A percentile compares a stretch with the other conserved stretches of the same genome.
phyloP scores from a whole-genome alignment of 2,113 vertebrate genomes.

The Chaetops frenatus region DNA sequence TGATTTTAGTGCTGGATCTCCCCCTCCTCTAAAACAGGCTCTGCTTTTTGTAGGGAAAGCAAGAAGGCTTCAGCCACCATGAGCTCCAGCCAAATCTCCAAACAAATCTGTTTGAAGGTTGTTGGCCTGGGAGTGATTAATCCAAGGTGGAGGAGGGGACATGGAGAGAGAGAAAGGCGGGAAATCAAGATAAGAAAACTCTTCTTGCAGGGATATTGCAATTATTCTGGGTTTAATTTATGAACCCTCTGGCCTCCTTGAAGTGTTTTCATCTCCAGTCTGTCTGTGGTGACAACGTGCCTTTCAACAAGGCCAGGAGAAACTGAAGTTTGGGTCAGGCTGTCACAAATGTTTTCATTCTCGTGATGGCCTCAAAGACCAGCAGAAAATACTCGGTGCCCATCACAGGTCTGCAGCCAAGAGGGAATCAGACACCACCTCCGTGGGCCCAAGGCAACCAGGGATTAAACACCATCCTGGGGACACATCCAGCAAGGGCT shows the following conservation, averaged over 20 bases:
- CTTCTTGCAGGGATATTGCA: not conserved
- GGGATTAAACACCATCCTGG: not conserved
- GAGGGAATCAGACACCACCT: not conserved
- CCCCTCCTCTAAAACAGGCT: not conserved
- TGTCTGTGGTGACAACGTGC: not conserved
- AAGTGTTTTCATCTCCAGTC: not conserved
- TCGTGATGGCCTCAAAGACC: not conserved
- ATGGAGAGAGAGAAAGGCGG: fast-evolving
- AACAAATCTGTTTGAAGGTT: conserved; percentile 9
- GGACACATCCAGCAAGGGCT: not conserved
- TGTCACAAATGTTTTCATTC: not conserved
- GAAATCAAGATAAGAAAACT: not conserved
- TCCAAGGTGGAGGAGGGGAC: not conserved
- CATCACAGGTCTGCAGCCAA: not conserved
- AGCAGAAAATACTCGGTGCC: not conserved
- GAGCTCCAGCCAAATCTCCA: not conserved
- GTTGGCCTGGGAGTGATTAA: conserved; percentile 10
- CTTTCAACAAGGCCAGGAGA: not conserved
- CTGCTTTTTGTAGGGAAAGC: not conserved
- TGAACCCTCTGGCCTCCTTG: not conserved
- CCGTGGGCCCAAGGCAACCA: not conserved
- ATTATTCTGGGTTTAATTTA: not conserved
- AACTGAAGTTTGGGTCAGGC: not conserved
- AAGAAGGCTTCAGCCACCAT: not conserved
- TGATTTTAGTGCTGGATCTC: not conserved